Base-by-base conservation (phyloP, 2,113 vertebrate genomes). In the Coregonus clupeaformis region DNA sequence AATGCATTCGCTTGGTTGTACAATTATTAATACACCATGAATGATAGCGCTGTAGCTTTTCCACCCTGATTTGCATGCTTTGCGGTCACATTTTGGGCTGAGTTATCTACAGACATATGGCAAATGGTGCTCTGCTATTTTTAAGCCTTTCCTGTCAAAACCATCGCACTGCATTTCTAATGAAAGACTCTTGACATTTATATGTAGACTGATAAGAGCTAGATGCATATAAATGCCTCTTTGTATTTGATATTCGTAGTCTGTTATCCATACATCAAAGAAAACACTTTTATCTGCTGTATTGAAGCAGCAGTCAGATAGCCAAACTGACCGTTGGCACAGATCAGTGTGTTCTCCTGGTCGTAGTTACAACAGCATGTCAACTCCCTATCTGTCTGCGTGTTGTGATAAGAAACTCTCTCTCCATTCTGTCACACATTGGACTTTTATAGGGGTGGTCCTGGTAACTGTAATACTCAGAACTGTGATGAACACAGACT, bases 361-460 rank as follows among this genome's bases (percentile, higher is more conserved):
- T 16, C n/a, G 16, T 60, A 22, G 49, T 52, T 52, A 52, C 49
- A 16, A 18, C 16, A 59, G 29, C 30, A 49, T 68, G 71, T 18
- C 52, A 75, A 73, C 45, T 49, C 71, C 70, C 47, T 83, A 75
- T 83, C 84, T 52, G 83, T 81, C 81, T 82, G 12, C 18, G 69
- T 2, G 66, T 72, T 22, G 76, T 45, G 78, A 82, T 85, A 80
- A 85, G 68, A 77, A 68, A 57, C 79, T 75, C 69, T 72, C 75
- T 80, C 30, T 22, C 36, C 36, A 12, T 42, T 12, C 36, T 65
- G 71, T 66, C 49, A 73, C 24, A 64, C 76, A 76, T 78, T 64
- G 59, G 11, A 57, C 64, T 60, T 60, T 60, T 1, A n/a, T 16
- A 16, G n/a, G 57, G 6, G 7, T 60, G 57, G 57, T 60, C n/a